Base-by-base conservation (phyloP, 92 coral and sea anemone genomes). In the Pocillopora meandrina region DNA sequence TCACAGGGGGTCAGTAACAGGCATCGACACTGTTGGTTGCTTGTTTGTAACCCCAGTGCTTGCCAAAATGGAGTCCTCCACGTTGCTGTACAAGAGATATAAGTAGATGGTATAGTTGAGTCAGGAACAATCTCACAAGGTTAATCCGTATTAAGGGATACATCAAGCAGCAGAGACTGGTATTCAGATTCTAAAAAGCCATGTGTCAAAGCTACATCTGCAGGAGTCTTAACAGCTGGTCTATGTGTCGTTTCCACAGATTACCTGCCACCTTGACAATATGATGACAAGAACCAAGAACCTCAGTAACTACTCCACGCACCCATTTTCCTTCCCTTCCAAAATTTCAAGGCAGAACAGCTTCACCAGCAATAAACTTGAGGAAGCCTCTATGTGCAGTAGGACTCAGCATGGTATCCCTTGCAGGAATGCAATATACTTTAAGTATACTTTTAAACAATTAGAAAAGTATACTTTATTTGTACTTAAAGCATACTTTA, bases 221-320 rank as follows among this genome's bases (percentile, higher is more conserved):
- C 64, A 75, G 70, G 55, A 81, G 76, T 31, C 87, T 64, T 62
- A 59, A 49, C 34, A 47, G 86, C 47, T 82, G 86, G 73, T 82
- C 80, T 59, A 82, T 72, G 23, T 82, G 80, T 70, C 79, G 86
- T 72, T 72, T 82, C 86, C 79, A 72, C 61, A 82, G 58, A 21
- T 58, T 84, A n/a, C 81, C 87, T 42, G 75, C 42, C 77, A 74
- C 87, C 20, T 84, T 75, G 42, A 80, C 84, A 65, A 68, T 80
- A 52, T 66, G 65, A 35, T 80, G 84, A 42, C 84, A 49, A 49
- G 87, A 75, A 63, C 87, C 87, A 64, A 84, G 81, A n/a, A 75
- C 88, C 26, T 77, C 76, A 77, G 88, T 36, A 33, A 83, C 14
- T 7, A 83, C 81, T 52, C 74, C 87, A 72, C 36, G 74, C 64